Conservation (phyloP, 2,888 invertebrate genomes). For the Pardosa pseudoannulata region DNA sequence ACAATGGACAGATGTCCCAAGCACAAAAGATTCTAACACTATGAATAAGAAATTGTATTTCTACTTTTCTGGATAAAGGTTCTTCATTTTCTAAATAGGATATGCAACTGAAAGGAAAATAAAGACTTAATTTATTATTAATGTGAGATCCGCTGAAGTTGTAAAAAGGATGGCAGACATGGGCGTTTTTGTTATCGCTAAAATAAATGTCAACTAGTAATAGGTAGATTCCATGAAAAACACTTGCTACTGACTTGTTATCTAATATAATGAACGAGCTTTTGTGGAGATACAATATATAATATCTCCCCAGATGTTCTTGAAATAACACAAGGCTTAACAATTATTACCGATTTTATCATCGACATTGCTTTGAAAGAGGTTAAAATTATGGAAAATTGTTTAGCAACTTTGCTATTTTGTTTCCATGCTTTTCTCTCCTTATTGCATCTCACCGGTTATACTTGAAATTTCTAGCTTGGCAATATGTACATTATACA, state of each 20-base stretch:
- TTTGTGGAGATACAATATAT: neutral
- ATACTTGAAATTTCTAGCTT: too few relatives aligned
- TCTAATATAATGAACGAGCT: slow-evolving; percentile 31
- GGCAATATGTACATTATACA: too few relatives aligned
- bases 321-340: too few relatives aligned
- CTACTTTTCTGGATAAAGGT: slow-evolving; percentile 32
- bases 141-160: slow-evolving; percentile 26
- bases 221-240: slow-evolving; percentile 16
- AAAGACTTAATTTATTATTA: slow-evolving; percentile 63
- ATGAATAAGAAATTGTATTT: slow-evolving; percentile 64
- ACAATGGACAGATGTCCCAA: slow-evolving; percentile 55
- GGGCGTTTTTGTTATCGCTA: slow-evolving; percentile 25
- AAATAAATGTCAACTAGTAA: slow-evolving; percentile 48
- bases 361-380: too few relatives aligned
- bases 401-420: too few relatives aligned
- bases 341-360: too few relatives aligned
- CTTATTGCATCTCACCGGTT: too few relatives aligned
- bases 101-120: slow-evolving; percentile 54
- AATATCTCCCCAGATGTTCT: too few relatives aligned
- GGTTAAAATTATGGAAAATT: too few relatives aligned
- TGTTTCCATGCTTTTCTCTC: too few relatives aligned
- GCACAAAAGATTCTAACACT: slow-evolving; percentile 59
- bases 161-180: slow-evolving; percentile 20
- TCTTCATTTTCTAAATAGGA: slow-evolving; percentile 55
- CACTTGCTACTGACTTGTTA: slow-evolving; percentile 19